A percentile compares a stretch with the other conserved stretches of the same genome.
Evolutionary conservation across 2,113 vertebrate genomes (phyloP).

Genomic region (Amphilophus citrinellus): DNA sequence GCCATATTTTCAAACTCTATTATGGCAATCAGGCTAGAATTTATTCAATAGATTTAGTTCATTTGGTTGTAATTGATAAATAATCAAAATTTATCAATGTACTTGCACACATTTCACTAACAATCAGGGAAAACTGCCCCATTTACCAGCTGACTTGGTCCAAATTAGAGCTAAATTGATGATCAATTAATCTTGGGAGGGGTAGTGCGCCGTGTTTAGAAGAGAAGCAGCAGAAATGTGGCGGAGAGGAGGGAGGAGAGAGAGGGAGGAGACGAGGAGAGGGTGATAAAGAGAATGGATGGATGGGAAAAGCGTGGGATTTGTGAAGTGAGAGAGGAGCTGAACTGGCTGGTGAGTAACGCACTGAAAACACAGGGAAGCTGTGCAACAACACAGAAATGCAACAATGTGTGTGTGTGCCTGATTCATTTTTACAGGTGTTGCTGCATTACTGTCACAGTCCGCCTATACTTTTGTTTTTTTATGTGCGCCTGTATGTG

Average conservation of each 20-base stretch:
- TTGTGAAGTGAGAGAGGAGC: slow-evolving; percentile 94
- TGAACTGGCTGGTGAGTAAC: slow-evolving; percentile 90
- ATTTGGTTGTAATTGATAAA: slow-evolving; percentile 99
- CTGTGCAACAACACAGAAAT: slow-evolving; percentile 38
- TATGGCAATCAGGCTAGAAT: slow-evolving; percentile 99
- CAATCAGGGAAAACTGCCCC: slow-evolving; percentile 99
- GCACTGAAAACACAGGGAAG: slow-evolving; percentile 89
- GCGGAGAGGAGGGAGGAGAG: slow-evolving; percentile 73
- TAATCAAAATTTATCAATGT: slow-evolving; percentile 99
- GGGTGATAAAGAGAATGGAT: slow-evolving; percentile 95
- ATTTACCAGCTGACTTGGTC: slow-evolving; percentile 99
- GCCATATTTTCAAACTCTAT: slow-evolving; percentile 99
- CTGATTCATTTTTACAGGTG: slow-evolving; percentile 1
- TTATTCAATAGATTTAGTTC: slow-evolving; percentile 99
- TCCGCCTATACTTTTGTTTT: background rate
- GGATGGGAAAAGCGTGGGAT: slow-evolving; percentile 89
- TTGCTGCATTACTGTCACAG: slow-evolving; percentile 2
- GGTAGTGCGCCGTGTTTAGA: slow-evolving; percentile 96
- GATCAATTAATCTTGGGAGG: slow-evolving; percentile 99
- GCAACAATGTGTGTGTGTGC: slow-evolving; percentile 4
- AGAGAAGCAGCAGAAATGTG: slow-evolving; percentile 89
- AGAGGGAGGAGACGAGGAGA: slow-evolving; percentile 79
- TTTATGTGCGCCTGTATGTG: background rate
- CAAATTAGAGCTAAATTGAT: slow-evolving; percentile 99
- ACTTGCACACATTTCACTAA: slow-evolving; percentile 99